Conservation (phyloP, 2,888 invertebrate species). For the Brenthis daphne region DNA sequence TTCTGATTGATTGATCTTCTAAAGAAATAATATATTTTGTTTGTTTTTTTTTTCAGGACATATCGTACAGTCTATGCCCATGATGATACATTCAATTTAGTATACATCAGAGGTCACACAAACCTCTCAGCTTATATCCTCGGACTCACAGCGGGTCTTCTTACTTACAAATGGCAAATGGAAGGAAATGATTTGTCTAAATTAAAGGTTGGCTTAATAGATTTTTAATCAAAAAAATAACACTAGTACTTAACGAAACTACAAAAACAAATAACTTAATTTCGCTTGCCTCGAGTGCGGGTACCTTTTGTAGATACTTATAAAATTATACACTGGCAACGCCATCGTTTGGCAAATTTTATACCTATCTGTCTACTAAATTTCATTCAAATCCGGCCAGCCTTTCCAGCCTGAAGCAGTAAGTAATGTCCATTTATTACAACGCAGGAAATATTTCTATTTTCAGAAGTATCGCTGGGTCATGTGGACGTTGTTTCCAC, state of each 20-base stretch:
- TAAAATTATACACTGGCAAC: too few relatives aligned
- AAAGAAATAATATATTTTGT: too few relatives aligned
- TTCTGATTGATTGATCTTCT: too few relatives aligned
- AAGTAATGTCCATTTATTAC: too few relatives aligned
- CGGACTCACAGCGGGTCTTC: slow-evolving; percentile 67
- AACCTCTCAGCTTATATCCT: slow-evolving; percentile 68
- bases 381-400: too few relatives aligned
- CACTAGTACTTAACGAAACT: too few relatives aligned
- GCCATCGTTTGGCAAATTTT: too few relatives aligned
- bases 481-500: slow-evolving; percentile 58
- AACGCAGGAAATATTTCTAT: background rate
- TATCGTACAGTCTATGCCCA: slow-evolving; percentile 58
- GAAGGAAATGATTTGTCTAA: slow-evolving; percentile 51
- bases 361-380: too few relatives aligned
- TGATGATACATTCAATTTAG: slow-evolving; percentile 61
- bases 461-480: slow-evolving; percentile 58
- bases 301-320: too few relatives aligned
- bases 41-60: slow-evolving; percentile 47
- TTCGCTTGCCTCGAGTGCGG: too few relatives aligned
- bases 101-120: slow-evolving; percentile 69
- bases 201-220: slow-evolving; percentile 52
- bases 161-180: slow-evolving; percentile 60
- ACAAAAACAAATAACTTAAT: too few relatives aligned
- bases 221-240: background rate
- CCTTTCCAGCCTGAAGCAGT: too few relatives aligned